Base-by-base conservation (phyloP, 2,888 invertebrate genomes). In the Eumacrocentrus americanus region DNA sequence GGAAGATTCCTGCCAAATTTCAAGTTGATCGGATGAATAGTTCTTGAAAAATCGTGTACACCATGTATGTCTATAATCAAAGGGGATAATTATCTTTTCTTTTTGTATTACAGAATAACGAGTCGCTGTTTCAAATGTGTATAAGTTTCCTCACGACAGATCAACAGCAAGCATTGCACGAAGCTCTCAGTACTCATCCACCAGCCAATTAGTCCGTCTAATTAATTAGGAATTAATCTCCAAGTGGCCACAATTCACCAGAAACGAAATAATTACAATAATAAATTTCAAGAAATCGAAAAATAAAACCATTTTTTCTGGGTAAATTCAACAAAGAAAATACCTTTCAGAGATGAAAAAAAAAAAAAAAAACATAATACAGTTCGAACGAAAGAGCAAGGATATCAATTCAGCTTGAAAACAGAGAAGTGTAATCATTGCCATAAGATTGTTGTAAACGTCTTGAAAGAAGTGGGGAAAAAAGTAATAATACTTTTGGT, bases 141-240 rank as follows among this genome's bases (percentile, higher is more conserved):
- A 84, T 92, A 70, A 86, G 86, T 77, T 87, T 88, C 68, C 84
- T 97, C 69, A 87, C 89, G 70, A 84, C 88, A 58, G 92, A 94
- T 72, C 91, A 94, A 80, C 91, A 92, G 80, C 89, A 91, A 72
- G 92, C 94, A 42, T 84, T 97, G 68, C 90, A 92, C 80, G 83
- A 89, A 70, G 91, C 91, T 66, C 83, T 91, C 63, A 84, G 84
- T 67, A 81, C 83, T 66, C 72, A 74, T 63, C 58, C 67, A 38
- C 58, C 67, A 38, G 57, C 66, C 11, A 50, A 52, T 63, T 62
- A 65, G 61, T 38, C 22, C n/a, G 50, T 42, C 46, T 51, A 52
- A 55, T 61, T 46, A 60, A 35, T 58, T 58, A 38, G 53, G 59
- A 9, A 29, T 9, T 29, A 29, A 29, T 29, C 9, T 29, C 9